Percentiles rank a stretch among this genome's conserved stretches.
These are phyloP conservation scores for Sebastes minor DNA, from an alignment of 2,797 vertebrate species.

Conservation along the genomic window DNA sequence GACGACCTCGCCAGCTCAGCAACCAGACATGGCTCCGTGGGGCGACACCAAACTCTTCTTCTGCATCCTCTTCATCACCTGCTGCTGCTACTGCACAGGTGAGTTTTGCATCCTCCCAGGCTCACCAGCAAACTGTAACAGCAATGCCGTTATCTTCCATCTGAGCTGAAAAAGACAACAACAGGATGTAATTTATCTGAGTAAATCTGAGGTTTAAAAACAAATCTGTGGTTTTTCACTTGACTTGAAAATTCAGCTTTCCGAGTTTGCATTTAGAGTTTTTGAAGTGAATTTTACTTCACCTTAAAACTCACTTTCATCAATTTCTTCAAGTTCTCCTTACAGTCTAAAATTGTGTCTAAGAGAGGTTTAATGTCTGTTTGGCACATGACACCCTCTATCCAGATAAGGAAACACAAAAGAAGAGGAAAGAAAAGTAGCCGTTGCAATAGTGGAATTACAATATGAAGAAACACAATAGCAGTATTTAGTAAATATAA, in stretches of 20 bases:
- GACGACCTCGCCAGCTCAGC: not conserved
- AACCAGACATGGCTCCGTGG: constrained; percentile 47
- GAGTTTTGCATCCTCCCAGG: constrained; percentile 7
- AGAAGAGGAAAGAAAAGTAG: not conserved
- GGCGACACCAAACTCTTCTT: constrained; percentile 35
- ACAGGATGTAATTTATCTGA: not conserved
- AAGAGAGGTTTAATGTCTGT: not conserved
- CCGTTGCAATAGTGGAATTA: not conserved
- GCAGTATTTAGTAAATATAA: not conserved
- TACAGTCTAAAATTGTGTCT: not conserved
- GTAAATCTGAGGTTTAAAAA: not conserved
- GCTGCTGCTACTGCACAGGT: constrained; percentile 51
- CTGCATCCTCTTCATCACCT: constrained; percentile 48
- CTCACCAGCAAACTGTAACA: not conserved
- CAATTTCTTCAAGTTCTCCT: too few species aligned
- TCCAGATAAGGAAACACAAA: not conserved
- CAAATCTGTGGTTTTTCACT: not conserved
- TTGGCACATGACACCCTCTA: not conserved
- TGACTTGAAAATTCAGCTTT: not conserved
- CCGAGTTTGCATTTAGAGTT: not conserved
- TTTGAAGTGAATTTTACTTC: not conserved
- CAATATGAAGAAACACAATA: not conserved
- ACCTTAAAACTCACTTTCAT: not conserved
- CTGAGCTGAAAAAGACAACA: not conserved
- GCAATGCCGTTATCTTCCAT: not conserved